A percentile compares a stretch with the other conserved stretches of the same genome.
phyloP scores from a whole-genome alignment of 2,888 invertebrate genomes.

The Chaitophorus viminalis region DNA sequence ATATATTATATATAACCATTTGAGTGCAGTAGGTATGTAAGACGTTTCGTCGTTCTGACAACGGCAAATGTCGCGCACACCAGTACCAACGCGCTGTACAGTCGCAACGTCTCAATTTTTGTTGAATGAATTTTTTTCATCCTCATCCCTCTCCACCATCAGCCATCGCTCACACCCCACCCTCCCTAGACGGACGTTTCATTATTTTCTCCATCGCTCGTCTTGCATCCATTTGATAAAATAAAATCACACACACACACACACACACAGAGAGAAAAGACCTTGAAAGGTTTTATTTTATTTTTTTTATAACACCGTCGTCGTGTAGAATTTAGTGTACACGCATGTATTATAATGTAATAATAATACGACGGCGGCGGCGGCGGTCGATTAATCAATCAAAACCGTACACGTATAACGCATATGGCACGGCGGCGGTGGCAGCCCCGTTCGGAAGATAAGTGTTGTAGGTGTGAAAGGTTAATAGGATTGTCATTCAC shows the following conservation, averaged over 20 bases:
- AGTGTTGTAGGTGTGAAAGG: conserved; percentile 60
- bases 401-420: conserved; percentile 10
- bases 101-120: conserved; percentile 14
- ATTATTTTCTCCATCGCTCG: neutral
- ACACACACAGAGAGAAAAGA: too few relatives aligned
- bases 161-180: neutral
- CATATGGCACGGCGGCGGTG: neutral
- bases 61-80: conserved; percentile 19
- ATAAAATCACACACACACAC: neutral
- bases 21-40: neutral
- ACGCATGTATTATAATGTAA: neutral
- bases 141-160: neutral
- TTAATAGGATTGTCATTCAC: conserved; percentile 61
- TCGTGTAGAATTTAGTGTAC: neutral
- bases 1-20: neutral
- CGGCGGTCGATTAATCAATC: conserved; percentile 56
- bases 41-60: conserved; percentile 29
- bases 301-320: neutral
- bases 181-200: neutral
- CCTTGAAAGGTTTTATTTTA: neutral
- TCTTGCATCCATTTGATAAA: neutral
- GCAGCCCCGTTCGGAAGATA: conserved; percentile 41
- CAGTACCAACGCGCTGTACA: too few relatives aligned
- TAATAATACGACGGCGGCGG: conserved; percentile 1
- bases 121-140: neutral